phyloP scores from a whole-genome alignment of 2,888 invertebrate species.

The Leptogaster cylindrica region DNA sequence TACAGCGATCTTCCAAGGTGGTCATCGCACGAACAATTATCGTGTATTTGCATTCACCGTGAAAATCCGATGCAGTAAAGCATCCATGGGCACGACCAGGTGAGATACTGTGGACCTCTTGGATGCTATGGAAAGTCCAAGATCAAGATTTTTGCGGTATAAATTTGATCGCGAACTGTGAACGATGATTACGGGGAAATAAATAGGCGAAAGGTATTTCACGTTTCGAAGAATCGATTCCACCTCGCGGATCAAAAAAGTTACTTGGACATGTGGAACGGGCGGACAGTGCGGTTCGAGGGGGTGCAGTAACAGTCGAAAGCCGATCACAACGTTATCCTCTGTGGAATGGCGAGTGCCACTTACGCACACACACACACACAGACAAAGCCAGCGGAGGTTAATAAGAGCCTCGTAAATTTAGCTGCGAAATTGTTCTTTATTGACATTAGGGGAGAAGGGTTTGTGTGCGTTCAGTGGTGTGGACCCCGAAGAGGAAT shows the following conservation, averaged over 20 bases:
- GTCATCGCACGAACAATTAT: conserved; percentile 23
- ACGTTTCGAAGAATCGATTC: background rate
- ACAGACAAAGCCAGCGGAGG: too few relatives aligned
- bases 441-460: too few relatives aligned
- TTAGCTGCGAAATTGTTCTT: conserved; percentile 25
- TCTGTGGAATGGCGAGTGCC: conserved; percentile 23
- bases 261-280: background rate
- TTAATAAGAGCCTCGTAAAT: conserved; percentile 29
- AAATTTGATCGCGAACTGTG: background rate
- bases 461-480: too few relatives aligned
- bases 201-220: conserved; percentile 26
- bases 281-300: conserved; percentile 5
- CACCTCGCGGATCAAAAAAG: too few relatives aligned
- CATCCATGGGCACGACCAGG: background rate
- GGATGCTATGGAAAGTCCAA: background rate
- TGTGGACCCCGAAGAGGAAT: too few relatives aligned
- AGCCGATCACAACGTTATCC: background rate
- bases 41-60: conserved; percentile 27
- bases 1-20: background rate
- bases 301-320: conserved; percentile 4
- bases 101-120: conserved; percentile 7
- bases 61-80: conserved; percentile 3
- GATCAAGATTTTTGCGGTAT: conserved; percentile 10
- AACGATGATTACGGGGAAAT: conserved; percentile 25
- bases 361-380: conserved; percentile 26